Conservation (phyloP, 2,888 invertebrate genomes). For the Baronia brevicornis region DNA sequence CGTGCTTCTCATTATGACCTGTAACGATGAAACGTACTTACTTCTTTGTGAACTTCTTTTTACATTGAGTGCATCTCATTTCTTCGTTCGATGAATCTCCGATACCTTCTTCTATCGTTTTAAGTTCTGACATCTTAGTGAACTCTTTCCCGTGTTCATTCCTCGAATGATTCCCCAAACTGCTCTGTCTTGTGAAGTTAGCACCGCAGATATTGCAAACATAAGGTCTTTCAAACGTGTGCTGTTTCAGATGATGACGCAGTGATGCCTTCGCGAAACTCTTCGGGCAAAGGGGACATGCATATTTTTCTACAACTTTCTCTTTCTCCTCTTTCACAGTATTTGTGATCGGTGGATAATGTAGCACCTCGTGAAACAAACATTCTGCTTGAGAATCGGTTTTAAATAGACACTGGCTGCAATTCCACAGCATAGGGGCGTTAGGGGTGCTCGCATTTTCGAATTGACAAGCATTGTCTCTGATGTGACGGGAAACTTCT, state of each 20-base stretch:
- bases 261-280: slow-evolving; percentile 79
- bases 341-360: slow-evolving; percentile 61
- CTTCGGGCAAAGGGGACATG: slow-evolving; percentile 82
- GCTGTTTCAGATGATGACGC: slow-evolving; percentile 80
- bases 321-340: slow-evolving; percentile 30
- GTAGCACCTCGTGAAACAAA: slow-evolving; percentile 83
- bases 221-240: slow-evolving; percentile 84
- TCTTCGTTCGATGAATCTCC: slow-evolving; percentile 19
- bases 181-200: slow-evolving; percentile 80
- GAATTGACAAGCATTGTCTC: slow-evolving; percentile 75
- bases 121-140: slow-evolving; percentile 23
- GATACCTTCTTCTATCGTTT: slow-evolving; percentile 16
- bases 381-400: slow-evolving; percentile 82
- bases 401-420: slow-evolving; percentile 77
- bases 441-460: slow-evolving; percentile 27
- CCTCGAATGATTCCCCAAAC: slow-evolving; percentile 77
- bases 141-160: slow-evolving; percentile 57
- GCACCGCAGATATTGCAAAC: slow-evolving; percentile 78
- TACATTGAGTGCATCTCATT: slow-evolving; percentile 28
- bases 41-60: slow-evolving; percentile 41
- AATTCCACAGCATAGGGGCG: slow-evolving; percentile 64
- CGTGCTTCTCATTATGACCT: background rate
- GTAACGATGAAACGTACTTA: slow-evolving; percentile 26
- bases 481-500: slow-evolving; percentile 83
- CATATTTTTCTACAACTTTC: slow-evolving; percentile 62